Base-by-base conservation (phyloP, 2,888 invertebrate genomes). In the Vesta saturnalis region DNA sequence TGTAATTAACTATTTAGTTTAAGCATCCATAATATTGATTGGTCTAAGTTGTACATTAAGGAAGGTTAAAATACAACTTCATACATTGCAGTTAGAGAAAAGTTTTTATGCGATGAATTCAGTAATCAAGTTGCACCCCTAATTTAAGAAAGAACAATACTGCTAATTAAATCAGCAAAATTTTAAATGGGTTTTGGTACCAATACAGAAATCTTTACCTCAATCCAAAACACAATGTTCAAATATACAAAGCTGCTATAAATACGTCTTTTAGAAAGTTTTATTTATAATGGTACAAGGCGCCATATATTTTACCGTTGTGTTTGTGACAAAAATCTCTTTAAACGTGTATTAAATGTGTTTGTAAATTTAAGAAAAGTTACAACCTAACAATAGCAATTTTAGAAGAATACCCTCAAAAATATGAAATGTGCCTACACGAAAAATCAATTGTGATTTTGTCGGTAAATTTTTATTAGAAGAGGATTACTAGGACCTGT, bases 401-500 rank as follows among this genome's bases (percentile, higher is more conserved):
- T 62, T 57, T 55, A 35, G 47, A 49, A 61, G 69, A 70, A 68
- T 68, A 35, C 8, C 16, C 70, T 47, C 14, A 47, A 63, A 66
- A 62, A 58, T 65, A 49, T 46, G 60, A 43, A 62, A 58, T 52
- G 46, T 49, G 39, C 65, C n/a, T 62, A 64, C 59, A 65, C 30
- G 64, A 60, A 60, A 61, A 67, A n/a, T 18, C 61, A 46, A 63
- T 64, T 62, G 57, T 52, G 47, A 63, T 47, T 63, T 55, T 68
- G 55, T 69, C 71, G 73, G 71, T 57, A 60, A 22, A 56, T 65
- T 73, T 39, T 72, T 72, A 73, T 73, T 73, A 64, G 72, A 73
- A 65, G 61, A 23, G 67, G 55, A 70, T 72, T 70, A 68, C 64
- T n/a, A n/a, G 39, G 65, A 49, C 61, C 68, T 23, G 47, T 46